Evolutionary conservation across 2,113 vertebrate genomes (phyloP).

Genomic region (Mugil cephalus): DNA sequence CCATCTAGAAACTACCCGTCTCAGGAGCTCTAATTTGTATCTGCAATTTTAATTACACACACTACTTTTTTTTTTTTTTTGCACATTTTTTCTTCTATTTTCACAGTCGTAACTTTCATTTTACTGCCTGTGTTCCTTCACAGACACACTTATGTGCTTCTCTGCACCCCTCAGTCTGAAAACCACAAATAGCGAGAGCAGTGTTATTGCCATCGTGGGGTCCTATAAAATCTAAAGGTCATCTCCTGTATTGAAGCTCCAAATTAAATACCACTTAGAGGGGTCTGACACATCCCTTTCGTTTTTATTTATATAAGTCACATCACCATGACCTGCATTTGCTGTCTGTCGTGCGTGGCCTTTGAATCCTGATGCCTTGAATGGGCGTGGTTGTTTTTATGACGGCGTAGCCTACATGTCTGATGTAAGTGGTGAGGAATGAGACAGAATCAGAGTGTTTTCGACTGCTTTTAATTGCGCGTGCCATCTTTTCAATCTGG

Average conservation of each 20-base stretch:
- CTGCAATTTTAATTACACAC: background rate
- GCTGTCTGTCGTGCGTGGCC: background rate
- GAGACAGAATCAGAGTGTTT: background rate
- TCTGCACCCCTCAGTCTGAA: background rate
- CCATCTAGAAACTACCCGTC: too few species aligned
- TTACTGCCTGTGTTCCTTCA: background rate
- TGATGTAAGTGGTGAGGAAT: background rate
- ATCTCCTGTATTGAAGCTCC: background rate
- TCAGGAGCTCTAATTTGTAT: background rate
- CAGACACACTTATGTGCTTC: background rate
- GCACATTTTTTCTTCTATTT: background rate
- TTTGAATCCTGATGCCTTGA: slow-evolving; percentile 4
- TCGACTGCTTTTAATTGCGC: slow-evolving; percentile 22
- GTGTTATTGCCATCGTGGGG: background rate
- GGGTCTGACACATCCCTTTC: background rate
- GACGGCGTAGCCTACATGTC: background rate
- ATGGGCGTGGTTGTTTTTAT: background rate
- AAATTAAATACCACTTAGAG: slow-evolving; percentile 24
- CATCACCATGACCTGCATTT: background rate
- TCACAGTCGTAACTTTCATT: background rate
- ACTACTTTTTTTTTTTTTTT: background rate
- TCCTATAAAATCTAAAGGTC: slow-evolving; percentile 35
- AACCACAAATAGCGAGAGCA: slow-evolving; percentile 12
- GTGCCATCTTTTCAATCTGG: slow-evolving; percentile 8
- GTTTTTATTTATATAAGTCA: slow-evolving; percentile 4